A percentile compares a stretch with the other conserved stretches of the same genome.
phyloP scores from a whole-genome alignment of 2,113 vertebrate genomes.

The Sinocyclocheilus rhinocerous region DNA sequence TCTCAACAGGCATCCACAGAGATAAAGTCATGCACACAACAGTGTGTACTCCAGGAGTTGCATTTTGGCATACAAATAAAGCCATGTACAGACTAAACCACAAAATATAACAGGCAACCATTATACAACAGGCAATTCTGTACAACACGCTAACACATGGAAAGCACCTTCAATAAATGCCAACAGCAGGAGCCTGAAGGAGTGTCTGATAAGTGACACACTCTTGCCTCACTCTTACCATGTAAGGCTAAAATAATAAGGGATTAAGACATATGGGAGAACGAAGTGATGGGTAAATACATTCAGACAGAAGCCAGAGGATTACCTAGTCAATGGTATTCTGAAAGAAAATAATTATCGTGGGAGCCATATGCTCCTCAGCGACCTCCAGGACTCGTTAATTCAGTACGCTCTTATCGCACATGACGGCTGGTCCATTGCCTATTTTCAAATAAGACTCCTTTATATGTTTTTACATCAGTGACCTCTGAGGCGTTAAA shows the following conservation, averaged over 20 bases:
- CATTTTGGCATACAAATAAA: slow-evolving; percentile 19
- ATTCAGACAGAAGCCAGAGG: slow-evolving; percentile 2
- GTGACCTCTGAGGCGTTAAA: slow-evolving; percentile 17
- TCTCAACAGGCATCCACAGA: not conserved
- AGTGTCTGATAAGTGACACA: slow-evolving; percentile 46
- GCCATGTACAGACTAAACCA: slow-evolving; percentile 7
- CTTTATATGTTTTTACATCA: not conserved
- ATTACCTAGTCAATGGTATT: slow-evolving; percentile 44
- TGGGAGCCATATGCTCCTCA: slow-evolving; percentile 35
- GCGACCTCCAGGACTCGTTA: slow-evolving; percentile 22
- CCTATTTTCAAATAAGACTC: not conserved
- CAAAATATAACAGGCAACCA: not conserved
- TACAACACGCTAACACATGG: not conserved
- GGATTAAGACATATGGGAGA: slow-evolving; percentile 50
- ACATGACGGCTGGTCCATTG: not conserved
- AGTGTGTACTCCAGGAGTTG: not conserved
- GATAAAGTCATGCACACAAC: slow-evolving; percentile 1
- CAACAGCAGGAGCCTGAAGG: not conserved
- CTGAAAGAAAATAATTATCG: slow-evolving; percentile 42
- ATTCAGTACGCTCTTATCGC: slow-evolving; percentile 41
- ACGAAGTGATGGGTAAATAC: slow-evolving; percentile 46
- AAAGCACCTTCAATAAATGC: slow-evolving; percentile 14
- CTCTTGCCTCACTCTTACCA: slow-evolving; percentile 46
- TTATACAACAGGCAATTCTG: not conserved
- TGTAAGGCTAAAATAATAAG: slow-evolving; percentile 48